Evolutionary conservation across 2,797 vertebrate species (phyloP), one percentile per base, ranked within the genome.

Genomic region (Enteromius viviparus): DNA sequence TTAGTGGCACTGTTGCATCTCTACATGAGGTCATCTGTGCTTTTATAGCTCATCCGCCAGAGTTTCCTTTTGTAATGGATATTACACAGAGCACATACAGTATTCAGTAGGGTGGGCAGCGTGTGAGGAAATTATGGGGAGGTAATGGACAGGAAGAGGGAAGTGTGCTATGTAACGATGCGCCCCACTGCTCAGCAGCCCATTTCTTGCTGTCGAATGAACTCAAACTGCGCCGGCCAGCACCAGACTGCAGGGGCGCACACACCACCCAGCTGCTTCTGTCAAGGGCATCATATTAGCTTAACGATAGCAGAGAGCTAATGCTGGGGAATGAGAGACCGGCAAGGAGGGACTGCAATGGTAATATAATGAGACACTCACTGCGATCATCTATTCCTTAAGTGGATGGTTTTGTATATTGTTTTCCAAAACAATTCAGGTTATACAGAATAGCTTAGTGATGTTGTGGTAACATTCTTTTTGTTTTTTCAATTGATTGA

Each of bases 91-190:
- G 51, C 29, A 76, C 70, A 51, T 42, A n/a, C 10, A 76, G 55
- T 65, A 79, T 78, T 83, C 37, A 78, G 40, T n/a, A 83, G 49
- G 34, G 17, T 77, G 65, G 78, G 64, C 79, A 81, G 70, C 70
- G 17, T 80, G 85, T 68, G 60, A 85, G 55, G 40, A 64, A 70
- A 75, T 80, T 51, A 83, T 55, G 66, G 62, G 14, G 12, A 40
- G 14, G 80, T 87, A 89, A 87, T 87, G 78, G 68, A 74, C 51
- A 88, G 75, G 78, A 80, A 76, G 78, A 51, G 51, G 83, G 85
- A 86, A 84, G 84, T 72, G 69, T 80, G 82, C 70, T 49, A 47
- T 78, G 75, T 87, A 88, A 84, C 37, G 64, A 82, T 32, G 34
- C 12, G 11, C 65, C 86, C 79, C 76, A 68, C 68, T 21, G 85